Base-by-base conservation (phyloP, 2,113 vertebrate species). In the Ophthalmolycus amberensis region DNA sequence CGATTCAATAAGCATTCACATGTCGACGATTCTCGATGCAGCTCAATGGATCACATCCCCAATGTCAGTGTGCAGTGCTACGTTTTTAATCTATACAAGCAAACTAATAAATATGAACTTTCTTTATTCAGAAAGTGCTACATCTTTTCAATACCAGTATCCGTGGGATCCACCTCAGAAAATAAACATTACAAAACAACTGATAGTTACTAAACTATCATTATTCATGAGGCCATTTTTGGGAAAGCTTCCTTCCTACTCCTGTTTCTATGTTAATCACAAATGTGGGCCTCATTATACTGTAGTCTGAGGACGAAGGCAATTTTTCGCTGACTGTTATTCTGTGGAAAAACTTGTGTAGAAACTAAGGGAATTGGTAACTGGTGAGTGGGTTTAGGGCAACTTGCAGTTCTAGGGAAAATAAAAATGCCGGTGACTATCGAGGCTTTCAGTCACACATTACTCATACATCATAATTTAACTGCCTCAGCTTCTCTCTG, bases 141-240 rank as follows among this genome's bases (percentile, higher is more conserved):
- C 18, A 48, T 48, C 1, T 48, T 48, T 46, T 16, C 15, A 46
- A 46, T 46, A 46, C 44, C 44, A 46, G 46, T 18, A 48, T 48
- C 46, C 18, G 46, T 48, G 46, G 18, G 46, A 48, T 16, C 46
- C 46, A 48, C 46, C 16, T 48, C 46, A 48, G 46, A 48, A 18
- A 48, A 18, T 48, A 38, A 38, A 48, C 46, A 48, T n/a, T n/a
- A n/a, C n/a, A n/a, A n/a, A n/a, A n/a, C n/a, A n/a, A n/a, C n/a
- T n/a, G n/a, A n/a, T n/a, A 83, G 73, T 76, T 80, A 85, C 70
- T 29, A n/a, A 22, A 79, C 63, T 83, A 74, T 87, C 58, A 76
- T 87, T 84, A 63, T 89, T 71, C 63, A 67, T 75, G 25, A 72
- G 42, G 42, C 71, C 76, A 38, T 22, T 83, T 87, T 81, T 74